phyloP scores from a whole-genome alignment of 2,797 vertebrate genomes.

The Gadopsis bispinosus region DNA sequence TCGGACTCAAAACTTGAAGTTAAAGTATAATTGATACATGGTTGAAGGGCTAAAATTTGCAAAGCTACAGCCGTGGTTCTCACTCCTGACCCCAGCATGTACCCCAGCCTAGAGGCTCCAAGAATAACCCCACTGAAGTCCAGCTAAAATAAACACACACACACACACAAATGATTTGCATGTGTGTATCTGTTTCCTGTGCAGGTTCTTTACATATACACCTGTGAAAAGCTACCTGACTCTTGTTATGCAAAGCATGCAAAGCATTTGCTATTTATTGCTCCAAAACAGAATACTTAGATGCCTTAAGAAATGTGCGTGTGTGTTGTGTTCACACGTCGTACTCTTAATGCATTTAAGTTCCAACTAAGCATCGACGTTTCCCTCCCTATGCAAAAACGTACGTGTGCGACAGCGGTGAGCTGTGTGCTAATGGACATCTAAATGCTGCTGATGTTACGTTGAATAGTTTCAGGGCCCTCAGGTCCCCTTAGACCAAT shows the following conservation, averaged over 20 bases:
- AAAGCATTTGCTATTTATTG: conserved; percentile 52
- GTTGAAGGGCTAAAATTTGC: neutral
- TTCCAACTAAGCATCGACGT: conserved; percentile 20
- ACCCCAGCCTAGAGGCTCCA: conserved; percentile 18
- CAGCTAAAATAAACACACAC: conserved; percentile 36
- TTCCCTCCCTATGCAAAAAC: conserved; percentile 54
- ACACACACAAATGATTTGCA: conserved; percentile 55
- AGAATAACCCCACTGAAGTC: conserved; percentile 41
- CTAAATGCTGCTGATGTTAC: conserved; percentile 83
- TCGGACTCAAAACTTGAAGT: fast-evolving
- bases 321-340: conserved; percentile 35
- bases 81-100: conserved; percentile 1
- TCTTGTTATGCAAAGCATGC: conserved; percentile 80
- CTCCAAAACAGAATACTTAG: conserved; percentile 63
- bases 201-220: conserved; percentile 70
- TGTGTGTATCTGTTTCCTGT: conserved; percentile 66
- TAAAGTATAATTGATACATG: neutral
- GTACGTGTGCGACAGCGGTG: conserved; percentile 39
- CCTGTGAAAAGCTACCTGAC: conserved; percentile 74
- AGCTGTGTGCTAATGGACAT: conserved; percentile 75
- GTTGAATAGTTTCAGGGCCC: conserved; percentile 75
- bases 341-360: conserved; percentile 39
- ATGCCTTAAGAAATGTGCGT: conserved; percentile 26
- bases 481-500: conserved; percentile 78
- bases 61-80: neutral